These are phyloP conservation scores for Malurus leucopterus DNA, from an alignment of 2,797 vertebrate species.

Conservation along the genomic window DNA sequence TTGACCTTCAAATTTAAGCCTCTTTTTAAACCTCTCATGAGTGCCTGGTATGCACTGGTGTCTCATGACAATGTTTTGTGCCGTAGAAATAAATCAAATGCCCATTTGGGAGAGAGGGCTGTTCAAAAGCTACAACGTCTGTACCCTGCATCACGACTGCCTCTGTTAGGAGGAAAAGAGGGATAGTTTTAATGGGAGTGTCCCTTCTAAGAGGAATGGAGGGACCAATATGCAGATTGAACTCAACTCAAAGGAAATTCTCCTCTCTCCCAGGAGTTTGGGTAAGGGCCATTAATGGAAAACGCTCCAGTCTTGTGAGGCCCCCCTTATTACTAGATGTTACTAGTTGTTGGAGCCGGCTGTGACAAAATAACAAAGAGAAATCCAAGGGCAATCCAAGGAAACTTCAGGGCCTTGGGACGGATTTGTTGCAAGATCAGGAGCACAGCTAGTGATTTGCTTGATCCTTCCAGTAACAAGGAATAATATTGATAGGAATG, in stretches of 20 bases:
- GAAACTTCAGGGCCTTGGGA: not conserved
- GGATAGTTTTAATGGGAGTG: not conserved
- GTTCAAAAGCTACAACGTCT: not conserved
- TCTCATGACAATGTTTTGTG: not conserved
- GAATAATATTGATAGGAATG: not conserved
- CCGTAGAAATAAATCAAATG: not conserved
- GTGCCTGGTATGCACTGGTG: not conserved
- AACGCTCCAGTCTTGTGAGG: not conserved
- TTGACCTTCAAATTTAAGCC: not conserved
- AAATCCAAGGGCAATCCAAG: not conserved
- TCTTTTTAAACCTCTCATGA: not conserved
- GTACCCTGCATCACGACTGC: accelerated
- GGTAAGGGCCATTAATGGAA: not conserved
- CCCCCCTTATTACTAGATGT: not conserved
- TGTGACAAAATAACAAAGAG: not conserved
- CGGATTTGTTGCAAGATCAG: accelerated
- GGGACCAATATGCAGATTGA: too few species aligned
- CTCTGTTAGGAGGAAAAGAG: not conserved
- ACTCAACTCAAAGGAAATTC: not conserved
- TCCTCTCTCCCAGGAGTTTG: not conserved
- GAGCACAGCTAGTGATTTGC: not conserved
- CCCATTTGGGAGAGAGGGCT: not conserved
- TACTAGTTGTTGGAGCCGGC: not conserved
- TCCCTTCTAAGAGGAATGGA: accelerated
- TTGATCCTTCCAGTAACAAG: not conserved